Conservation (phyloP, 2,113 vertebrate genomes). For the Euleptes europaea region DNA sequence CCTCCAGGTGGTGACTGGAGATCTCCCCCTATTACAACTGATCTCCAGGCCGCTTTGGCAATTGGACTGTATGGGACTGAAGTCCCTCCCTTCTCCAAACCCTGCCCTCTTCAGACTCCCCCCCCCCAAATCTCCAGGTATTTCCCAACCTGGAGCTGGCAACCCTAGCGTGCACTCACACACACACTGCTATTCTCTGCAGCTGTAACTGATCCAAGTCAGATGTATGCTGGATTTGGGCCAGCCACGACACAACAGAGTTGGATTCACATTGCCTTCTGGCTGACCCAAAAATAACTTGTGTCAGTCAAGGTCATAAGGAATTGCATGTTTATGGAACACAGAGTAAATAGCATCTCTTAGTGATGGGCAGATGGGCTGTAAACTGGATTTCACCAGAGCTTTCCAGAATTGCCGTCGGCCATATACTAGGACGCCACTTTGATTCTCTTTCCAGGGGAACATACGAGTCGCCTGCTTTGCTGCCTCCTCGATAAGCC, state of each 20-base stretch:
- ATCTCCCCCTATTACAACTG: no score
- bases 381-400: background rate
- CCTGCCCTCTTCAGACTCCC: no score
- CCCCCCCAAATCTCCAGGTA: no score
- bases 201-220: background rate
- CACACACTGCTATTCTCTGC: background rate
- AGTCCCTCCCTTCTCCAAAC: no score
- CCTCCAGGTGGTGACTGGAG: no score
- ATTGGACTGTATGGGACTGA: no score
- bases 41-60: no score
- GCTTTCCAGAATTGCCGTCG: background rate
- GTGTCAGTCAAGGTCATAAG: background rate
- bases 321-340: constrained; percentile 3
- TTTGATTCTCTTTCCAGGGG: background rate
- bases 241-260: background rate
- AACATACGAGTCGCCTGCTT: background rate
- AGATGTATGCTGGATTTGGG: background rate
- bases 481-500: background rate
- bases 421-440: background rate
- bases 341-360: background rate
- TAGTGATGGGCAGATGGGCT: background rate
- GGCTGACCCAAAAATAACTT: constrained; percentile 1
- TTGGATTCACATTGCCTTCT: constrained; percentile 1
- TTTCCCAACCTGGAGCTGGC: no score
- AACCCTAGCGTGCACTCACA: background rate